Conservation (phyloP, 1,140 invertebrate genomes). For the Halesus radiatus region DNA sequence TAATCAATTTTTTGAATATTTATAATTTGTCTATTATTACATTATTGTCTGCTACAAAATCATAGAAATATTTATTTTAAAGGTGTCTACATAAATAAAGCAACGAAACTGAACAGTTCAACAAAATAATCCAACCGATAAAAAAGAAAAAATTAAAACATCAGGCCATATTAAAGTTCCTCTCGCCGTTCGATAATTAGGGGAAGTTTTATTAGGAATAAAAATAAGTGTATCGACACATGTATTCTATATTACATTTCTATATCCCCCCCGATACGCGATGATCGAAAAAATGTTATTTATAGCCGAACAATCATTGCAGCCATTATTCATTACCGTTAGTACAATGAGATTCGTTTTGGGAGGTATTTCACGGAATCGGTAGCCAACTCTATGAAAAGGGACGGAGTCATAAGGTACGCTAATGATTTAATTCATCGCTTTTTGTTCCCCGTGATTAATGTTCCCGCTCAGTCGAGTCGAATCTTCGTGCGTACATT, state of each 20-base stretch:
- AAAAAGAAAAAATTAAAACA: not conserved
- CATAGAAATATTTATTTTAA: no score
- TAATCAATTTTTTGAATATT: no score
- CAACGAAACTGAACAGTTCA: no score
- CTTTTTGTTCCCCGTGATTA: conserved; percentile 20
- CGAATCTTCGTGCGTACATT: no score
- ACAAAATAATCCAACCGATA: not conserved
- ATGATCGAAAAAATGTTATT: conserved; percentile 28
- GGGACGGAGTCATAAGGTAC: not conserved
- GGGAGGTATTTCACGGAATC: conserved; percentile 23
- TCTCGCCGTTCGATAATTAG: not conserved
- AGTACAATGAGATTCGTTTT: conserved; percentile 16
- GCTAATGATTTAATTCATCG: conserved; percentile 7
- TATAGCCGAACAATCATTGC: conserved; percentile 9
- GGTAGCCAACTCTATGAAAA: conserved; percentile 4
- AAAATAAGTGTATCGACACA: conserved; percentile 8
- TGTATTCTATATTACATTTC: no score
- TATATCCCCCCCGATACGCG: not conserved
- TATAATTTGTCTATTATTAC: no score
- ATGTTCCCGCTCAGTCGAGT: not conserved
- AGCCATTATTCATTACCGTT: conserved; percentile 22
- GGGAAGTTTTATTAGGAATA: not conserved
- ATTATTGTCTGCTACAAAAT: no score
- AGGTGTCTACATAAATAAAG: no score
- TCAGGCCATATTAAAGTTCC: no score